Evolutionary conservation across 2,113 vertebrate genomes (phyloP).

Genomic region (Columba janthina): DNA sequence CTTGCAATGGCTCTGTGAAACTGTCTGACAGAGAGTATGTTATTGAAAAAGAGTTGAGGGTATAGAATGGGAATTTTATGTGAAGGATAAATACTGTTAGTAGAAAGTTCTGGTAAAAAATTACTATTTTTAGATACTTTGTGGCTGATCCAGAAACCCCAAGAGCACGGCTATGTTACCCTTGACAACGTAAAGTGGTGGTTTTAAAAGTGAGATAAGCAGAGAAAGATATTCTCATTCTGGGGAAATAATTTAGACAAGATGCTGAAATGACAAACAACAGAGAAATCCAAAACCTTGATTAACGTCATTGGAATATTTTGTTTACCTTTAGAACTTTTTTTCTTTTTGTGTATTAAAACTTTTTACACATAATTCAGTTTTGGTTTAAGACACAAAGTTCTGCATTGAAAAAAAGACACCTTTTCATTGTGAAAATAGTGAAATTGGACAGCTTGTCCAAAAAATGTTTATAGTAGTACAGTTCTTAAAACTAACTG

Average conservation of each 20-base stretch:
- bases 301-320: neutral
- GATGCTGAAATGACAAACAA: neutral
- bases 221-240: neutral
- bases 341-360: neutral
- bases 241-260: neutral
- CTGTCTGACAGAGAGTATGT: neutral
- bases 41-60: neutral
- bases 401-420: neutral
- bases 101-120: neutral
- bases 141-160: neutral
- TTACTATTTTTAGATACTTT: neutral
- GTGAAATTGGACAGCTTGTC: neutral
- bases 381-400: neutral
- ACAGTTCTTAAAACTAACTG: neutral
- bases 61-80: neutral
- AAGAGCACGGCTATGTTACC: neutral
- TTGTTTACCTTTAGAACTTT: neutral
- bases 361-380: fast-evolving
- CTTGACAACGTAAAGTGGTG: neutral
- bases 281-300: neutral
- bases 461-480: neutral
- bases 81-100: neutral
- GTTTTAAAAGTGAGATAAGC: neutral
- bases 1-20: neutral
- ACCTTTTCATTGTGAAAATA: neutral